Evolutionary conservation across 37 sponge, comb jelly and placozoan genomes (phyloP).

Genomic region (Diacarnus erythraeanus): DNA sequence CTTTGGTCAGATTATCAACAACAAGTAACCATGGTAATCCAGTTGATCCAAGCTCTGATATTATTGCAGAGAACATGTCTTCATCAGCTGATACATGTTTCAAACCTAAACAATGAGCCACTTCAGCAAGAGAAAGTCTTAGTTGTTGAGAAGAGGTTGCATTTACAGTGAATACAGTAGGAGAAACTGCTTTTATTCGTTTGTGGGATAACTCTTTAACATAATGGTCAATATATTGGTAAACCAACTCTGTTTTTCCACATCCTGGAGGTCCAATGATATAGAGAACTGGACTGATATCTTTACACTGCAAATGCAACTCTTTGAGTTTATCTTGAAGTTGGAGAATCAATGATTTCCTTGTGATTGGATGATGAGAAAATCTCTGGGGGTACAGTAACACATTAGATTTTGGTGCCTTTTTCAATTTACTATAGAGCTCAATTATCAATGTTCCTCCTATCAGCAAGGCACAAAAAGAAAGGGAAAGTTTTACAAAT

Average conservation of each 20-base stretch:
- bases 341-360: background rate
- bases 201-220: too few relatives aligned
- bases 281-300: background rate
- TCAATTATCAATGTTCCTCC: conserved; percentile 45
- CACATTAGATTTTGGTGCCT: conserved; percentile 9
- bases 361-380: conserved; percentile 6
- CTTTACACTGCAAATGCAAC: background rate
- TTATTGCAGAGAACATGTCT: background rate
- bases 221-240: conserved; percentile 48
- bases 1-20: conserved; percentile 35
- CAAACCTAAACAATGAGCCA: conserved; percentile 27
- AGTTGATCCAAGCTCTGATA: conserved; percentile 10
- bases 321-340: background rate
- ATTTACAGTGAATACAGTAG: conserved; percentile 46
- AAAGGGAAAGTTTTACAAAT: conserved; percentile 56
- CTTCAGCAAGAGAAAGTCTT: conserved; percentile 23
- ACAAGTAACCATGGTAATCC: conserved; percentile 59
- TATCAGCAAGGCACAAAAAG: conserved; percentile 64
- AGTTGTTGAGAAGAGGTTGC: background rate
- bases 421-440: conserved; percentile 25
- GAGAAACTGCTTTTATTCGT: conserved; percentile 14
- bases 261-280: conserved; percentile 52
- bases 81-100: background rate
- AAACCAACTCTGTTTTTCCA: conserved; percentile 75
- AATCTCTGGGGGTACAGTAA: conserved; percentile 12